These are phyloP conservation scores for Ctenodactylus gundi DNA, from an alignment of 2,113 vertebrate species.

Conservation along the genomic window DNA sequence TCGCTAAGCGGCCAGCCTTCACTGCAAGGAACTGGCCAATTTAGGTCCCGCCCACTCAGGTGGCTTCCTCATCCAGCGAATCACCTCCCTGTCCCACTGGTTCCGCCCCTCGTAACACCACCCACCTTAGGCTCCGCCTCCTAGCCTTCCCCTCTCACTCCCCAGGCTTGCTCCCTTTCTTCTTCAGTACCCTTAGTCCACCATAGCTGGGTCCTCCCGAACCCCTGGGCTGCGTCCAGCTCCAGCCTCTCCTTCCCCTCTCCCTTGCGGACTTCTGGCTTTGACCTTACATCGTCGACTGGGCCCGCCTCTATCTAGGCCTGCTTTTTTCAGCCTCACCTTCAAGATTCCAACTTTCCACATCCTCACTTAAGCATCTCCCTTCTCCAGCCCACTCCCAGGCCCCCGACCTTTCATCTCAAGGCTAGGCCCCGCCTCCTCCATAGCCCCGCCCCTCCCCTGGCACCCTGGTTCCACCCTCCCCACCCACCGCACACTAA, in stretches of 20 bases:
- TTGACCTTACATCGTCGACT: not conserved
- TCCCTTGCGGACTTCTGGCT: not conserved
- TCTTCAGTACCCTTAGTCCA: not conserved
- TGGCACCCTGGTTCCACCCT: not conserved
- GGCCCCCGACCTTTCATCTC: not conserved
- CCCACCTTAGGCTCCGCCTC: not conserved
- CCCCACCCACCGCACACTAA: not conserved
- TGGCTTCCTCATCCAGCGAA: not conserved
- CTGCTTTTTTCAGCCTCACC: not conserved
- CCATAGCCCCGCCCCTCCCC: not conserved
- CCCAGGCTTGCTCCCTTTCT: not conserved
- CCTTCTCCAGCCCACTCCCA: not conserved
- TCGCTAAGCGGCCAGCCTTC: not conserved
- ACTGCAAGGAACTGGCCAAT: not conserved
- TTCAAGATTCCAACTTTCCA: not conserved
- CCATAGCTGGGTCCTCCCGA: not conserved
- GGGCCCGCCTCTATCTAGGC: not conserved
- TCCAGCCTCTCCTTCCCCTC: not conserved
- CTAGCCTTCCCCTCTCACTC: not conserved
- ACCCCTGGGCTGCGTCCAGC: not conserved
- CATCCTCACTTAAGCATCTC: no score
- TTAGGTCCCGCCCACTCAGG: not conserved
- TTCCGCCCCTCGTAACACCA: not conserved
- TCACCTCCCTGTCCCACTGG: not conserved
- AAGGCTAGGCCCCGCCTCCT: not conserved